Percentiles rank a stretch among this genome's conserved stretches.
phyloP scores from a whole-genome alignment of 30 jellyfish, hydroid and myxozoan species.

The Aurelia coerulea region DNA sequence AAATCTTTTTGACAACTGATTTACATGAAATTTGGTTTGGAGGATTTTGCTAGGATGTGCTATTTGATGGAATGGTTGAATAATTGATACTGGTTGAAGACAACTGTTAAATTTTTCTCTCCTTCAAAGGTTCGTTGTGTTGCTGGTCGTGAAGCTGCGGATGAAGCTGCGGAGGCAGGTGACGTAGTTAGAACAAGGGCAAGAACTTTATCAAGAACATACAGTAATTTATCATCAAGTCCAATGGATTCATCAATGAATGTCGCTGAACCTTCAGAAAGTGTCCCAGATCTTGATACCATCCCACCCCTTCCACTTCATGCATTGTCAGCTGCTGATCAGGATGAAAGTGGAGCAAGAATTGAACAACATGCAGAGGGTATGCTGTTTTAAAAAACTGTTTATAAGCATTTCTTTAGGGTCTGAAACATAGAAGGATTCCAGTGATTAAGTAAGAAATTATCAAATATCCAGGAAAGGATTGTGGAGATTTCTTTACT shows the following conservation, averaged over 20 bases:
- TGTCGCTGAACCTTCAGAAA: conserved; percentile 35
- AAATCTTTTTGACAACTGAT: too few species aligned
- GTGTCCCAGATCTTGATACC: conserved; percentile 59
- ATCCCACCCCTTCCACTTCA: conserved; percentile 88
- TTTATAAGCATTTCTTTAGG: too few species aligned
- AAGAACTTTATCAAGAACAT: conserved; percentile 82
- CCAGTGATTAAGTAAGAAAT: too few species aligned
- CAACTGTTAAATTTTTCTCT: too few species aligned
- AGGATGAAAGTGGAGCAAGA: conserved; percentile 83
- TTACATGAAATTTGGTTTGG: too few species aligned
- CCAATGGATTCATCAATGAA: conserved; percentile 50
- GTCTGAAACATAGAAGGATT: too few species aligned
- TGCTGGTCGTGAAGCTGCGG: conserved; percentile 94
- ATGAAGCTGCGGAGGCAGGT: conserved; percentile 93
- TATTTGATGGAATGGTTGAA: too few species aligned
- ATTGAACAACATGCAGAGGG: not conserved
- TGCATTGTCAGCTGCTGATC: conserved; percentile 81
- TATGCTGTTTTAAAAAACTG: not conserved
- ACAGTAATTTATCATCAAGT: conserved; percentile 74
- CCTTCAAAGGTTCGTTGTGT: conserved; percentile 86
- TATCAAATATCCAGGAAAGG: too few species aligned
- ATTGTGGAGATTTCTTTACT: too few species aligned
- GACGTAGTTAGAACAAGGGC: conserved; percentile 81
- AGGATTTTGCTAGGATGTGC: too few species aligned
- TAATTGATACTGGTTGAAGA: too few species aligned